Evolutionary conservation across 1,140 invertebrate genomes (phyloP).

Genomic region (Drosophila quadrilineata): DNA sequence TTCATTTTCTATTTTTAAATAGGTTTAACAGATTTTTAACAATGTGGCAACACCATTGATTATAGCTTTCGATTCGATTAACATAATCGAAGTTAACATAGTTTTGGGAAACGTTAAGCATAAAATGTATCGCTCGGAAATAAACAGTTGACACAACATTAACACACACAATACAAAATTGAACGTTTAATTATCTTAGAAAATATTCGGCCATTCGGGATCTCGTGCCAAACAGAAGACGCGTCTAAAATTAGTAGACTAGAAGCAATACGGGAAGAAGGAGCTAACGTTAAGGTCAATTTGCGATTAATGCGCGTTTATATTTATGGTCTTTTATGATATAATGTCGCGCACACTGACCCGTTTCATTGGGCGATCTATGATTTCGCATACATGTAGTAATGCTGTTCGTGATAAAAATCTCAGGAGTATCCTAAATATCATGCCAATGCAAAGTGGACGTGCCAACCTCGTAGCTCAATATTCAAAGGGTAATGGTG

Average conservation of each 20-base stretch:
- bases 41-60: slow-evolving; percentile 2
- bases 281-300: slow-evolving; percentile 1
- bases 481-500: slow-evolving; percentile 71
- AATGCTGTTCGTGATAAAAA: slow-evolving; percentile 9
- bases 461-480: slow-evolving; percentile 7
- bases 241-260: too few species aligned
- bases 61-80: slow-evolving; percentile 2
- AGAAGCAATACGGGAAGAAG: too few species aligned
- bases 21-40: not conserved
- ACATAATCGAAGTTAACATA: slow-evolving; percentile 2
- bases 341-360: slow-evolving; percentile 40
- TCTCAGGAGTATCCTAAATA: not conserved
- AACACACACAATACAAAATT: slow-evolving; percentile 29
- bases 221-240: too few species aligned
- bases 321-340: slow-evolving; percentile 31
- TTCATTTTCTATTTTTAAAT: not conserved
- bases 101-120: too few species aligned
- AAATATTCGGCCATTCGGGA: too few species aligned
- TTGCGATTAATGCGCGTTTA: slow-evolving; percentile 29
- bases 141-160: not conserved
- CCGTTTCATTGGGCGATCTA: slow-evolving; percentile 27
- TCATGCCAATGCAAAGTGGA: not conserved
- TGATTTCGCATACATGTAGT: not conserved
- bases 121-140: too few species aligned
- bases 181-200: slow-evolving; percentile 29